Evolutionary conservation across 2,797 vertebrate species (phyloP).

Genomic region (Hybognathus amarus): DNA sequence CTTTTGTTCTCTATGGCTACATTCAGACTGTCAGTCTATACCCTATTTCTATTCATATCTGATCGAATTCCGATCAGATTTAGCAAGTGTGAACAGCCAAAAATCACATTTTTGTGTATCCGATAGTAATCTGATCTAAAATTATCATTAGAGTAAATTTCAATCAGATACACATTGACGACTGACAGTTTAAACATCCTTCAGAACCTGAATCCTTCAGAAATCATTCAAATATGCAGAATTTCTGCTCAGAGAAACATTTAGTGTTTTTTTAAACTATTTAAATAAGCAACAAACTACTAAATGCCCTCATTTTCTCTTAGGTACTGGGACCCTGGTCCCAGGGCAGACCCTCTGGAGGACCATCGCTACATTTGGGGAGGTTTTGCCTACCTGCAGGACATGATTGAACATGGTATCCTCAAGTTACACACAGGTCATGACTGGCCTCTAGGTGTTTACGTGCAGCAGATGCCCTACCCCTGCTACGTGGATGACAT

Average conservation of each 20-base stretch:
- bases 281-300: neutral
- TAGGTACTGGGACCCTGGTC: constrained; percentile 98
- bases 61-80: too few relatives aligned
- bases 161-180: too few relatives aligned
- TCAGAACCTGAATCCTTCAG: neutral
- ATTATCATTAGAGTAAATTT: too few relatives aligned
- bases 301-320: neutral
- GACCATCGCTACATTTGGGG: constrained; percentile 96
- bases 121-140: too few relatives aligned
- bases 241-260: neutral
- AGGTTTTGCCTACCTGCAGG: constrained; percentile 95
- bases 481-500: constrained; percentile 97
- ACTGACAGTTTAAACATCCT: too few relatives aligned
- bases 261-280: neutral
- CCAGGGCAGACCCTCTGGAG: constrained; percentile 91
- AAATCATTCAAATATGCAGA: neutral
- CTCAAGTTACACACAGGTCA: constrained; percentile 84
- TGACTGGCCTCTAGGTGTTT: constrained; percentile 86
- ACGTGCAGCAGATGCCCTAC: constrained; percentile 97
- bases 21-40: too few relatives aligned
- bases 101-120: too few relatives aligned
- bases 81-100: too few relatives aligned
- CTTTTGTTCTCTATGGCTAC: too few relatives aligned
- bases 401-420: constrained; percentile 95
- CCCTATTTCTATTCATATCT: too few relatives aligned